Evolutionary conservation across 2,888 invertebrate genomes (phyloP), one percentile per base, ranked within the genome.

Genomic region (Julus scandinavius): DNA sequence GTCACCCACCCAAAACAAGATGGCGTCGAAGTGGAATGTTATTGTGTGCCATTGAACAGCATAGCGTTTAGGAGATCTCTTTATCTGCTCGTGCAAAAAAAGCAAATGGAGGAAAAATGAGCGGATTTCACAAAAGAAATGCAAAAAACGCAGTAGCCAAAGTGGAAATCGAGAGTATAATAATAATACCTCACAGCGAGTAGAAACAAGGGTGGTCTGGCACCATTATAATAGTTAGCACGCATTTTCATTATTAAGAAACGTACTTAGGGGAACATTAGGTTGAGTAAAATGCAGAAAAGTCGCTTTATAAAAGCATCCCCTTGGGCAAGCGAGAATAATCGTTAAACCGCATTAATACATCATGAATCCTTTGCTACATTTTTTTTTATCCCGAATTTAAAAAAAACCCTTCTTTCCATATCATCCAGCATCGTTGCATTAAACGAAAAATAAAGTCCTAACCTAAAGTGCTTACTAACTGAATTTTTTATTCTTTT

Each of bases 281-380:
- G n/a, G 63, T 4, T 63, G 63, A 38, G 29, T 38, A 20, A 80
- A 80, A 80, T 80, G 80, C 80, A 80, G 80, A 80, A 80, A 80
- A 80, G 80, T 80, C 38, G 11, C 72, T 72, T 72, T 72, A 29
- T 7, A 80, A 80, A 80, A 80, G 80, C 80, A 80, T 7, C 13
- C 80, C 80, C 80, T 80, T 3, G 15, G 38, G 80, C 80, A 9
- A 2, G 3, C 38, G 13, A 80, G 80, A 38, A 80, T 80, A 80
- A 80, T 80, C 80, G 80, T 80, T 80, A 80, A 80, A 80, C 80
- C 80, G 38, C 80, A 80, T 80, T 80, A 80, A 80, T 80, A 80
- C 80, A 80, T 80, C 80, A 80, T 80, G 80, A 80, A 80, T 80
- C 80, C 38, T 38, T 29, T 20, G 5, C 63, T n/a, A 7, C 54